phyloP scores from a whole-genome alignment of 2,113 vertebrate genomes.

The zebrafish (Danio rerio) region GRCz12tu NC_133180.1:32171001-32171500 shows the following conservation, averaged over 20 bases:
- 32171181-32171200: neutral
- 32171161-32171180: conserved; percentile 1
- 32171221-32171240: neutral
- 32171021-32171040: conserved; percentile 6
- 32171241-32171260: conserved; percentile 3
- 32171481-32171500: no score
- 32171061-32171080: neutral
- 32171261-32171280: neutral
- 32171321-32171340: no score
- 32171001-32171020: neutral
- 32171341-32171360: no score
- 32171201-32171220: neutral
- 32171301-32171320: no score
- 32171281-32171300: neutral
- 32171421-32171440: no score
- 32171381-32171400: no score
- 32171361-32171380: no score
- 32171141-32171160: neutral
- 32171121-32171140: neutral
- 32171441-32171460: no score
- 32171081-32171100: neutral
- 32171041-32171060: conserved; percentile 11
- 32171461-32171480: no score
- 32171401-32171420: no score
- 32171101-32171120: neutral